Conservation (phyloP, 30 jellyfish, hydroid and myxozoan genomes). For the Hydractinia symbiolongicarpus region DNA sequence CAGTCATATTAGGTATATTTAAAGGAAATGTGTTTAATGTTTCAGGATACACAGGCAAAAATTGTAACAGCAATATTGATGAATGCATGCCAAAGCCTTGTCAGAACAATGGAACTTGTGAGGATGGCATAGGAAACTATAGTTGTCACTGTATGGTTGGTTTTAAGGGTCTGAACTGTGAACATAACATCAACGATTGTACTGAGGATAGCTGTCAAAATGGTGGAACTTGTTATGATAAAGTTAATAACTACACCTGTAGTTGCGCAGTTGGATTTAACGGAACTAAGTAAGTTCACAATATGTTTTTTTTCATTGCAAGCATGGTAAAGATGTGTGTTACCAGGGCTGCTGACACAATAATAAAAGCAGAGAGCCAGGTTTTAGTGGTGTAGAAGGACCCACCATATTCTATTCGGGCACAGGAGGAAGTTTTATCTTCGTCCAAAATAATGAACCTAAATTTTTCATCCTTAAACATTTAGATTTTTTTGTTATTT, state of each 20-base stretch:
- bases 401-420: too few relatives aligned
- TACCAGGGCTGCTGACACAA: too few relatives aligned
- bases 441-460: too few relatives aligned
- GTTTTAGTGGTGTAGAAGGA: too few relatives aligned
- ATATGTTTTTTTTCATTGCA: too few relatives aligned
- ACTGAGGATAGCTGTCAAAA: slow-evolving; percentile 26
- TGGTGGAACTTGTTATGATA: slow-evolving; percentile 55
- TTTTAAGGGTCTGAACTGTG: background rate
- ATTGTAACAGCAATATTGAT: background rate
- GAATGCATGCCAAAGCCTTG: background rate
- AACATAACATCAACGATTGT: background rate
- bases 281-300: slow-evolving; percentile 34
- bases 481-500: too few relatives aligned
- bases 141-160: slow-evolving; percentile 1
- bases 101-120: slow-evolving; percentile 4
- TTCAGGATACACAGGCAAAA: slow-evolving; percentile 5
- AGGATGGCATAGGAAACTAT: background rate
- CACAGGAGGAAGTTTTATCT: too few relatives aligned
- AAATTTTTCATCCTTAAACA: too few relatives aligned
- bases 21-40: background rate
- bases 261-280: slow-evolving; percentile 46
- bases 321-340: too few relatives aligned
- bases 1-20: background rate
- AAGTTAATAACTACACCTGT: slow-evolving; percentile 46
- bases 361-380: too few relatives aligned